Evolutionary conservation across 2,797 vertebrate genomes (phyloP), one percentile per base, ranked within the genome.

Genomic region (Cercopithecus hamlyni): DNA sequence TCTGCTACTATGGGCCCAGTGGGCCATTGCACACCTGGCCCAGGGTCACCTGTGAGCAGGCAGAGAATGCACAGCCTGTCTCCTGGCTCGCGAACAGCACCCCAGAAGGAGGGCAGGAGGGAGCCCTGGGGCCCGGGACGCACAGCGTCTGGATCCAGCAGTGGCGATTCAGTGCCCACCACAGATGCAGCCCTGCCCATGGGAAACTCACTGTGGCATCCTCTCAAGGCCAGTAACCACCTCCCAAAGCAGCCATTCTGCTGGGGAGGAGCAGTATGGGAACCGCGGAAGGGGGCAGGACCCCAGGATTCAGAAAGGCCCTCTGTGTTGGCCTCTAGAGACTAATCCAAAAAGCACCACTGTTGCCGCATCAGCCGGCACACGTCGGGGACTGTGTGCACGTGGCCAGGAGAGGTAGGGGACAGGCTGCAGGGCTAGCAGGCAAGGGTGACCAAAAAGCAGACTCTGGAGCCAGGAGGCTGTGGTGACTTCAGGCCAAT

Each of bases 341-440:
- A 88, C 58, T 5, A 39, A 39, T 4, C 19, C 41, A 79, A 39
- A 27, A 36, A 1, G 7, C 4, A 14, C 20, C 26, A 39, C 0
- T 12, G 19, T 20, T 9, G 19, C 39, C 20, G 19, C 17, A 7
- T 1, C 0, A 3, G 45, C 14, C 3, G 1, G 9, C 6, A 0
- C 8, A 15, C 48, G n/a, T 14, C 0, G 0, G 41, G 33, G 70
- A 26, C 58, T 33, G 4, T 27, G 43, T 14, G 43, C 8, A n/a
- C 1, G 1, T 0, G 4, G 87, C 36, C 48, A 0, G 9, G 76
- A 79, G 90, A 45, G 13, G 33, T 5, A 10, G 73, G n/a, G 80
- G n/a, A 30, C 27, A 64, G 76, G 75, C 50, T 15, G 33, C 13
- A 39, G 43, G 52, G 33, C 50, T n/a, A 27, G 85, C 81, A 81